Conservation (phyloP, 1,140 invertebrate genomes). For the Glossosoma conforme region DNA sequence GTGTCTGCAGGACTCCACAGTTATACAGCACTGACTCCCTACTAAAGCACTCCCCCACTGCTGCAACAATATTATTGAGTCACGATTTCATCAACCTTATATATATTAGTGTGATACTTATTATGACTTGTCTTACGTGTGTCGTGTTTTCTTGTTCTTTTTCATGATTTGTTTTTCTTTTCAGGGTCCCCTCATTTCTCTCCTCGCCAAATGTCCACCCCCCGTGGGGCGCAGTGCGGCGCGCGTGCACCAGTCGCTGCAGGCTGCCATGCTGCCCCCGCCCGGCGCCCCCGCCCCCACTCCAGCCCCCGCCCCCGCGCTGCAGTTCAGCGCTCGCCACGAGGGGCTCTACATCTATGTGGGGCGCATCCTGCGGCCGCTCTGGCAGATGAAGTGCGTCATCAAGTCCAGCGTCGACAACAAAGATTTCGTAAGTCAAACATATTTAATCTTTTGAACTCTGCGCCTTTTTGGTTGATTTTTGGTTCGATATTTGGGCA, state of each 20-base stretch:
- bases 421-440: conserved; percentile 55
- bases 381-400: conserved; percentile 73
- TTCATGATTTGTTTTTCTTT: conserved; percentile 7
- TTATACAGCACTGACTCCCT: too few relatives aligned
- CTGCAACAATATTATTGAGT: too few relatives aligned
- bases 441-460: too few relatives aligned
- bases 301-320: conserved; percentile 35
- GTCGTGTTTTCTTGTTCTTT: too few relatives aligned
- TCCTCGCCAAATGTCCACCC: conserved; percentile 48
- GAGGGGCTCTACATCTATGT: conserved; percentile 91
- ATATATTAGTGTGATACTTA: too few relatives aligned
- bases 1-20: too few relatives aligned
- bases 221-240: conserved; percentile 38
- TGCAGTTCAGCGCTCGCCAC: conserved; percentile 80
- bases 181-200: conserved; percentile 46
- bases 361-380: conserved; percentile 74
- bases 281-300: conserved; percentile 5
- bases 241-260: conserved; percentile 28
- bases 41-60: too few relatives aligned
- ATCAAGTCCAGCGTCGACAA: conserved; percentile 56
- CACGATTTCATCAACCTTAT: too few relatives aligned
- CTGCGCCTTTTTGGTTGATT: conserved; percentile 28
- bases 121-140: too few relatives aligned
- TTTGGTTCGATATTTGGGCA: background rate
- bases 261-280: conserved; percentile 27